These are phyloP conservation scores for Achlya flavicornis DNA, from an alignment of 2,888 invertebrate species.

Conservation along the genomic window DNA sequence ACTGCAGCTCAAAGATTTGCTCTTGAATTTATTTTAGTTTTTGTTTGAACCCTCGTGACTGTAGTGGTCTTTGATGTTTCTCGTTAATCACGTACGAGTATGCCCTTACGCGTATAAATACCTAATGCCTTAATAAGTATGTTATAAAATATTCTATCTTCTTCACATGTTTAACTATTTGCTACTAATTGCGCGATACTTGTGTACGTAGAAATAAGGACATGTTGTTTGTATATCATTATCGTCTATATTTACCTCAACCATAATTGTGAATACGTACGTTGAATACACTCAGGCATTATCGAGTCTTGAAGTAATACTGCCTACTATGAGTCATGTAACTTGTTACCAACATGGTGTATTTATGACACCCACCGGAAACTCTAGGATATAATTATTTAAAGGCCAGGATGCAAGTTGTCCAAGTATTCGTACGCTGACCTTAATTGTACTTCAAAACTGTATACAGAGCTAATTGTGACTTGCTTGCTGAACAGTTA, in stretches of 20 bases:
- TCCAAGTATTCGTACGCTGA: conserved; percentile 31
- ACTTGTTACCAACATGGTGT: conserved; percentile 50
- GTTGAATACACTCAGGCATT: conserved; percentile 29
- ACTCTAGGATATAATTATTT: conserved; percentile 27
- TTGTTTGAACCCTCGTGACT: conserved; percentile 27
- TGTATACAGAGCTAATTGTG: not conserved
- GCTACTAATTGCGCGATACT: conserved; percentile 8
- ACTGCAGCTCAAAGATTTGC: conserved; percentile 41
- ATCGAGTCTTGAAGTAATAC: conserved; percentile 54
- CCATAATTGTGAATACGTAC: conserved; percentile 18
- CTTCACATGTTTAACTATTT: conserved; percentile 10
- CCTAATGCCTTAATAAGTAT: conserved; percentile 36
- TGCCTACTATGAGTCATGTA: conserved; percentile 61
- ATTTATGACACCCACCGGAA: conserved; percentile 65
- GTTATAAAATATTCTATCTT: conserved; percentile 14
- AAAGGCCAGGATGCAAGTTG: conserved; percentile 28
- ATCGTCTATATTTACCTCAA: conserved; percentile 34
- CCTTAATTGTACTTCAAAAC: conserved; percentile 28
- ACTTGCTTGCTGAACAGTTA: not conserved
- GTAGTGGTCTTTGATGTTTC: conserved; percentile 40
- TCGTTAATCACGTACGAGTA: conserved; percentile 30
- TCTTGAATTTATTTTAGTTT: conserved; percentile 46
- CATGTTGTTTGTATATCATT: conserved; percentile 26
- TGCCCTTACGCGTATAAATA: conserved; percentile 22
- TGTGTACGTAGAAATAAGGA: conserved; percentile 16